These are phyloP conservation scores for Ceratosolen fusciceps DNA, from an alignment of 1,140 invertebrate genomes.

Conservation along the genomic window DNA sequence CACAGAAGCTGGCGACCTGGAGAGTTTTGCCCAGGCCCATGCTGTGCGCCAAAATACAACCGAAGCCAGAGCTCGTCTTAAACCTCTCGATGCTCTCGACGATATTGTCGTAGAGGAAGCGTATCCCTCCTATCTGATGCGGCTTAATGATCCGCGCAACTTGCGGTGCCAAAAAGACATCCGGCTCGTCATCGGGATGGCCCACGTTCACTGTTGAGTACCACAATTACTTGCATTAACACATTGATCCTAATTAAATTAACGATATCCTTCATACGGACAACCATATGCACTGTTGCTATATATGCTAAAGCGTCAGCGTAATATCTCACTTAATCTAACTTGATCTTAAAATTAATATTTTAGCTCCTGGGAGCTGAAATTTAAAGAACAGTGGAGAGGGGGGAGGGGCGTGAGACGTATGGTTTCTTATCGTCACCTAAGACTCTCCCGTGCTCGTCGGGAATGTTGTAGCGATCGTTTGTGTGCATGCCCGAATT, in stretches of 20 bases:
- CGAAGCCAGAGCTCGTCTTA: constrained; percentile 92
- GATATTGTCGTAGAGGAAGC: constrained; percentile 97
- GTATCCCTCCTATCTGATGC: constrained; percentile 96
- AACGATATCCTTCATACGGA: too few relatives aligned
- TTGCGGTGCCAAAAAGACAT: constrained; percentile 94
- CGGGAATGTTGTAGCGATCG: constrained; percentile 92
- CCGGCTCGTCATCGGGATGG: constrained; percentile 92
- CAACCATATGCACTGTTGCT: too few relatives aligned
- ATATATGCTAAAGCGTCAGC: too few relatives aligned
- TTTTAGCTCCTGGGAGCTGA: too few relatives aligned
- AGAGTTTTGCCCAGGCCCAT: constrained; percentile 99
- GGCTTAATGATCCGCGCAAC: constrained; percentile 95
- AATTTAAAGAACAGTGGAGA: too few relatives aligned
- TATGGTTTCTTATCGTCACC: constrained; percentile 31
- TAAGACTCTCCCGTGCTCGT: constrained; percentile 92
- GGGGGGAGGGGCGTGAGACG: neutral
- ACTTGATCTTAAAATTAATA: too few relatives aligned
- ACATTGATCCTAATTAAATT: too few relatives aligned
- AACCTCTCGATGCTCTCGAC: constrained; percentile 92
- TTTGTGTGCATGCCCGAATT: constrained; percentile 87
- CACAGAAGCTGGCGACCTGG: constrained; percentile 94
- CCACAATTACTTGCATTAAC: too few relatives aligned
- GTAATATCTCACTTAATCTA: too few relatives aligned
- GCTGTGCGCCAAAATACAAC: constrained; percentile 97
- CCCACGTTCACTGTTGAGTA: constrained; percentile 86